Evolutionary conservation across 2,797 vertebrate species (phyloP), one percentile per base, ranked within the genome.

Genomic region (Cercopithecus neglectus): DNA sequence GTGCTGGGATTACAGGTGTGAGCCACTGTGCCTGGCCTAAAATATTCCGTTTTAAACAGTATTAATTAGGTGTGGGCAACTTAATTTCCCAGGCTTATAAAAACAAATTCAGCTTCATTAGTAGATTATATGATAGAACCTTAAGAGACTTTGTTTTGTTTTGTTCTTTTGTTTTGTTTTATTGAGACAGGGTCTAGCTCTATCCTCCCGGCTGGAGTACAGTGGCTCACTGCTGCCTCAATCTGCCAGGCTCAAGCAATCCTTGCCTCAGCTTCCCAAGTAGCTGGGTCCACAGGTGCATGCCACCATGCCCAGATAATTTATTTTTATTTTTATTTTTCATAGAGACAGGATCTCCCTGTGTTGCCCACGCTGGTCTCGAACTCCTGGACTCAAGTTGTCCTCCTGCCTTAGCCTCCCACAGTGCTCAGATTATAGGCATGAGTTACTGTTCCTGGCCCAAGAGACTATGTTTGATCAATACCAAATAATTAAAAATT

Each of bases 91-190:
- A 70, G 74, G 17, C 46, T 96, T 72, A 16, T 53, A 94, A 13
- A 64, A 94, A 88, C 59, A 95, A 92, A 75, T 89, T 81, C 8
- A 19, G 53, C 39, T 90, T 96, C 50, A 64, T 90, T 93, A 85
- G 59, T 64, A 93, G 41, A 57, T 96, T 89, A 48, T 82, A 55
- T 41, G 93, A 80, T 86, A 93, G 24, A 48, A 91, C 30, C 59
- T 82, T 94, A 75, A 89, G 44, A 67, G 33, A 67, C 33, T 64
- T 64, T 64, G 33, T 67, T 67, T 67, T 67, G 61, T 22, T 55
- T 55, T 55, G 53, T 55, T 22, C 21, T 55, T 50, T 50, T 16
- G 48, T 50, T 48, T 48, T 48, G 48, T 48, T 50, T 50, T 50
- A 16, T 50, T 50, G 48, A 33, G 59, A 33, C 59, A 64, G 6